Percentiles rank a stretch among this genome's conserved stretches.
These are phyloP conservation scores for Melanogrammus aeglefinus DNA, from an alignment of 2,797 vertebrate species.

Conservation along the genomic window DNA sequence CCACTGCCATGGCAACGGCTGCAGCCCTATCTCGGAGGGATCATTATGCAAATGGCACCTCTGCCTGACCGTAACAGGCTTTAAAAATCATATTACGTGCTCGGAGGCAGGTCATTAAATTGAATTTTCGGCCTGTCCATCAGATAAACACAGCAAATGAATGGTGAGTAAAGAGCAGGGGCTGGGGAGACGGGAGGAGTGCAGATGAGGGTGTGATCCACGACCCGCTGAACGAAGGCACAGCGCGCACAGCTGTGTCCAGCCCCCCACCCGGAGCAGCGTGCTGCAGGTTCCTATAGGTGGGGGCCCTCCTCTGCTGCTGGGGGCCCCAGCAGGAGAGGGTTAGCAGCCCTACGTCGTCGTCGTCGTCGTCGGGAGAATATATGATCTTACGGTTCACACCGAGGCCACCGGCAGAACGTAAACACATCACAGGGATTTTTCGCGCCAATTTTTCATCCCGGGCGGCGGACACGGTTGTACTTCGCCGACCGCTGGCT, in stretches of 20 bases:
- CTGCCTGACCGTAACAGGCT: conserved; percentile 81
- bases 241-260: conserved; percentile 48
- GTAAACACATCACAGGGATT: conserved; percentile 76
- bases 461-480: conserved; percentile 67
- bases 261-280: conserved; percentile 50
- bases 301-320: no score
- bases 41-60: conserved; percentile 85
- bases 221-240: conserved; percentile 46
- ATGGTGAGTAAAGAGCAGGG: conserved; percentile 62
- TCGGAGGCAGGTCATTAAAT: conserved; percentile 83
- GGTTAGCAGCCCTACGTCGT: conserved; percentile 69
- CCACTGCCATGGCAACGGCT: conserved; percentile 82
- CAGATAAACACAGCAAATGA: conserved; percentile 74
- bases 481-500: conserved; percentile 64
- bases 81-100: conserved; percentile 86
- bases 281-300: conserved; percentile 41
- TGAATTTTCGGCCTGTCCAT: conserved; percentile 80
- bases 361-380: conserved; percentile 45
- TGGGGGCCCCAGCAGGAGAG: conserved; percentile 56
- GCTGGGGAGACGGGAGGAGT: conserved; percentile 30
- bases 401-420: conserved; percentile 73
- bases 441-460: conserved; percentile 73
- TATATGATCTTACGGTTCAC: conserved; percentile 77
- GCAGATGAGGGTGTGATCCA: conserved; percentile 26
- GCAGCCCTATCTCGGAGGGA: conserved; percentile 77